Evolutionary conservation across 1,140 invertebrate species (phyloP).

Genomic region (Oncopodura yosiiana): DNA sequence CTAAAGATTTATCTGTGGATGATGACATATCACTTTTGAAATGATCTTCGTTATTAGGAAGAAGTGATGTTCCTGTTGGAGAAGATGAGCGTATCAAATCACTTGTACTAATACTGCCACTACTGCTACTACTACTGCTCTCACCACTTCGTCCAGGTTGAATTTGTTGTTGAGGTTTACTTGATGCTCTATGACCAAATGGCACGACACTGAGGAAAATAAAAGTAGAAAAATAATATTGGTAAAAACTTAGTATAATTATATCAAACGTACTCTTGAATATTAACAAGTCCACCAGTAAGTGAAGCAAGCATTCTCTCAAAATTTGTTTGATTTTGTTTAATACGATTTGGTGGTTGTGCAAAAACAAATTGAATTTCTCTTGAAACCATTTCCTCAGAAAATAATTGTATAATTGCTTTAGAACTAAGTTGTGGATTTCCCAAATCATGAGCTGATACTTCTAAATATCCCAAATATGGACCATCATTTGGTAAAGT

Average conservation of each 20-base stretch:
- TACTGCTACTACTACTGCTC: not conserved
- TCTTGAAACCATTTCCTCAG: constrained; percentile 26
- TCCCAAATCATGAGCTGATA: constrained; percentile 27
- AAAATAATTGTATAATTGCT: constrained; percentile 26
- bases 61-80: not conserved
- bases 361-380: constrained; percentile 32
- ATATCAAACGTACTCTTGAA: too few species aligned
- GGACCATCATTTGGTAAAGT: constrained; percentile 13
- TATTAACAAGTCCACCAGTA: constrained; percentile 24
- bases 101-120: too few species aligned
- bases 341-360: constrained; percentile 15
- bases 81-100: too few species aligned
- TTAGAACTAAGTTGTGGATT: constrained; percentile 22
- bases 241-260: too few species aligned
- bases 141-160: not conserved
- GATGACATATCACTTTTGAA: constrained; percentile 9
- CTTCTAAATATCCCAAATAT: constrained; percentile 24
- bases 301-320: constrained; percentile 29
- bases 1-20: constrained; percentile 24
- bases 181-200: too few species aligned
- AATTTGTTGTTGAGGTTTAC: not conserved
- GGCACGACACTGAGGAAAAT: too few species aligned
- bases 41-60: not conserved
- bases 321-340: constrained; percentile 17
- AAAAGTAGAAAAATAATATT: too few species aligned